phyloP scores from a whole-genome alignment of 37 sponge, comb jelly and placozoan species.

The Agelas oroides region DNA sequence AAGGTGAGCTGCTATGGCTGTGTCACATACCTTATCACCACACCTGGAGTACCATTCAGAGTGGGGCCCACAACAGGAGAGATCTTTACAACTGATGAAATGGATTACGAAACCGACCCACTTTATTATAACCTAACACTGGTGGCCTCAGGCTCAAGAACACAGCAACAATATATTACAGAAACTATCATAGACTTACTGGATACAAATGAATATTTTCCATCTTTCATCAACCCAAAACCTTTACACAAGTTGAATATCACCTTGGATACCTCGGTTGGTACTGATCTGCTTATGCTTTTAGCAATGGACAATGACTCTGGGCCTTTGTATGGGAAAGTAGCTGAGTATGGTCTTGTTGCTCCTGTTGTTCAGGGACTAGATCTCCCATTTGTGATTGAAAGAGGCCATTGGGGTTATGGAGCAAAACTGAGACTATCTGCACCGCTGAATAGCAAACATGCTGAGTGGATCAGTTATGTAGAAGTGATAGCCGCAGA shows the following conservation, averaged over 20 bases:
- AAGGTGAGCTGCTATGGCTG: not conserved
- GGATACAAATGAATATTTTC: constrained; percentile 57
- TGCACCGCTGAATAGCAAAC: not conserved
- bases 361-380: not conserved
- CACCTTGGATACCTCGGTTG: not conserved
- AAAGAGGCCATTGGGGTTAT: not conserved
- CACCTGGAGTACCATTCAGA: constrained; percentile 15
- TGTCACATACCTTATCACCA: not conserved
- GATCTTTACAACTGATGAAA: constrained; percentile 3
- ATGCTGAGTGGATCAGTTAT: not conserved
- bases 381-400: not conserved
- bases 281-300: not conserved
- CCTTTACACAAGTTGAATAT: not conserved
- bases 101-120: constrained; percentile 21
- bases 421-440: not conserved
- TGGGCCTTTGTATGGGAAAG: not conserved
- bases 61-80: constrained; percentile 4
- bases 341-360: not conserved
- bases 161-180: not conserved
- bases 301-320: constrained; percentile 40
- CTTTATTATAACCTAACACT: constrained; percentile 26
- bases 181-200: constrained; percentile 6
- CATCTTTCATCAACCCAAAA: constrained; percentile 19
- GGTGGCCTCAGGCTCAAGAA: not conserved
- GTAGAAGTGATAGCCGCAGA: constrained; percentile 22